These are phyloP conservation scores for Pterostichus niger DNA, from an alignment of 2,888 invertebrate species.

Conservation along the genomic window DNA sequence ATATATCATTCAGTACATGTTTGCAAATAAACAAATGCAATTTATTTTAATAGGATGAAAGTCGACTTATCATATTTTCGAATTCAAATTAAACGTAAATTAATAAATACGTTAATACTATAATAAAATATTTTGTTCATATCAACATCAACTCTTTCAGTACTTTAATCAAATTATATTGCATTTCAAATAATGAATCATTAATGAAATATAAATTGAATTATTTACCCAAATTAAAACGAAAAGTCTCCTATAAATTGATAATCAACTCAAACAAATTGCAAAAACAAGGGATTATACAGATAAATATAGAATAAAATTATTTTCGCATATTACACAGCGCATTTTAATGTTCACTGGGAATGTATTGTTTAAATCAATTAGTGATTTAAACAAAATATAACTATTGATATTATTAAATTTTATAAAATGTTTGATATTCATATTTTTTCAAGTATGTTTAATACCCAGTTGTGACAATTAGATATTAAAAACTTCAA, in stretches of 20 bases:
- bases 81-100: background rate
- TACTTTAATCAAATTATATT: constrained; percentile 29
- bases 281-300: constrained; percentile 39
- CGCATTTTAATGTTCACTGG: background rate
- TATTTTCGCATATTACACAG: constrained; percentile 21
- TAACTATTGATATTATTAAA: no score
- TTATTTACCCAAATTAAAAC: constrained; percentile 44
- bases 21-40: background rate
- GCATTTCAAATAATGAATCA: constrained; percentile 41
- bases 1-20: background rate
- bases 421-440: no score
- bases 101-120: constrained; percentile 12
- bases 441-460: no score
- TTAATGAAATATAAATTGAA: constrained; percentile 44
- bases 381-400: no score
- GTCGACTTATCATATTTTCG: constrained; percentile 10
- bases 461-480: no score
- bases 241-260: constrained; percentile 44
- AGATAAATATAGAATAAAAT: constrained; percentile 32
- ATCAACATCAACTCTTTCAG: constrained; percentile 9
- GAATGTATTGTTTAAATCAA: background rate
- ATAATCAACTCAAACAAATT: constrained; percentile 45
- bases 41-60: background rate
- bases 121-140: constrained; percentile 25
- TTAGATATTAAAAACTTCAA: no score